Percentiles rank a stretch among this genome's conserved stretches.
Conservation (phyloP, 2,113 vertebrate species). For the Hydrolagus affinis region DNA sequence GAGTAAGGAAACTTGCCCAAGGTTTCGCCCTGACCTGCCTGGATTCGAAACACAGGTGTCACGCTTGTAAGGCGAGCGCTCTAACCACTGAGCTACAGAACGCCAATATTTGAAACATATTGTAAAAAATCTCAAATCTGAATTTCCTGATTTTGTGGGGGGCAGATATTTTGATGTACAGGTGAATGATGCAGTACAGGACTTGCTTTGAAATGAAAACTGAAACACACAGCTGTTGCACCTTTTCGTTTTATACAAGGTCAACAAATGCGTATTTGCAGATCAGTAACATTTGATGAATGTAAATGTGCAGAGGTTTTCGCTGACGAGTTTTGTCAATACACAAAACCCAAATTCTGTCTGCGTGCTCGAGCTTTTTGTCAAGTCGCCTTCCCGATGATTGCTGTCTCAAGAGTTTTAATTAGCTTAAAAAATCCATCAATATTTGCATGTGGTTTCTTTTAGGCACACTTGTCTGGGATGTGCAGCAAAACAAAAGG, state of each 20-base stretch:
- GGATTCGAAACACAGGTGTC: too few species aligned
- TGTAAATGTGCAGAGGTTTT: constrained; percentile 46
- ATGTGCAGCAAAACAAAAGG: not conserved
- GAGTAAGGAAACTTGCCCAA: too few species aligned
- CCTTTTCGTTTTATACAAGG: constrained; percentile 44
- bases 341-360: constrained; percentile 62
- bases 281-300: constrained; percentile 44
- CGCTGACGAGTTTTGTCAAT: constrained; percentile 59
- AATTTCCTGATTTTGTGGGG: not conserved
- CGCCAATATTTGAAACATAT: too few species aligned
- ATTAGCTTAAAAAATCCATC: constrained; percentile 66
- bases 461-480: not conserved
- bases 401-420: constrained; percentile 68
- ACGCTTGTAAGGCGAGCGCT: too few species aligned
- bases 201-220: not conserved
- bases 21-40: too few species aligned
- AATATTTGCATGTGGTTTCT: constrained; percentile 60
- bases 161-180: too few species aligned
- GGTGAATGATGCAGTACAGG: not conserved
- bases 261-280: constrained; percentile 55
- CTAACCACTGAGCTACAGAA: too few species aligned
- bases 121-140: not conserved
- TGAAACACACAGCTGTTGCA: constrained; percentile 29
- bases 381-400: constrained; percentile 62
- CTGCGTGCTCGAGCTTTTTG: constrained; percentile 52